Evolutionary conservation across 2,888 invertebrate species (phyloP), one percentile per base, ranked within the genome.

Genomic region (Crioceris asparagi): DNA sequence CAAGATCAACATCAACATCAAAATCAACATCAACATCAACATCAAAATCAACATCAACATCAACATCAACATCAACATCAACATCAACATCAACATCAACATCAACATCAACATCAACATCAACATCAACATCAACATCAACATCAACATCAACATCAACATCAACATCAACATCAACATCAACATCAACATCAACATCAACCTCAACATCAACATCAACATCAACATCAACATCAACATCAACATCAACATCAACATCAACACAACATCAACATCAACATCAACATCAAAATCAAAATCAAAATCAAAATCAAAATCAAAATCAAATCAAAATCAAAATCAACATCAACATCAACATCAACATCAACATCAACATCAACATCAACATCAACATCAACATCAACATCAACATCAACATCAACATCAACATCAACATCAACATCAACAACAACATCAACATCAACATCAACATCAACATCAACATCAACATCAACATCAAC

Each of bases 21-120:
- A n/a, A n/a, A n/a, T n/a, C n/a, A n/a, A n/a, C n/a, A n/a, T n/a
- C n/a, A n/a, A n/a, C n/a, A n/a, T n/a, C n/a, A n/a, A n/a, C n/a
- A n/a, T n/a, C n/a, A n/a, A n/a, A n/a, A 27, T 27, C 12, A 27
- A 11, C n/a, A 27, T 27, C 27, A 27, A 11, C 12, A 27, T 27
- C n/a, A 27, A 11, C 27, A 27, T 27, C 12, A 27, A 11, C n/a
- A 27, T 27, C 27, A 27, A 11, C 12, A 27, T 27, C n/a, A 27
- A 11, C 27, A 27, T 27, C 12, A 27, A 11, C n/a, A 27, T 27
- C 27, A 27, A 11, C 12, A 27, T 27, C n/a, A 27, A 11, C 27
- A 27, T 27, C n/a, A 27, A 11, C n/a, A 27, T 27, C 27, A 27
- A 11, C n/a, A 27, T 27, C n/a, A 27, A 11, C 27, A 27, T 27